These are phyloP conservation scores for Synergus gifuensis DNA, from an alignment of 2,888 invertebrate genomes.

Conservation along the genomic window DNA sequence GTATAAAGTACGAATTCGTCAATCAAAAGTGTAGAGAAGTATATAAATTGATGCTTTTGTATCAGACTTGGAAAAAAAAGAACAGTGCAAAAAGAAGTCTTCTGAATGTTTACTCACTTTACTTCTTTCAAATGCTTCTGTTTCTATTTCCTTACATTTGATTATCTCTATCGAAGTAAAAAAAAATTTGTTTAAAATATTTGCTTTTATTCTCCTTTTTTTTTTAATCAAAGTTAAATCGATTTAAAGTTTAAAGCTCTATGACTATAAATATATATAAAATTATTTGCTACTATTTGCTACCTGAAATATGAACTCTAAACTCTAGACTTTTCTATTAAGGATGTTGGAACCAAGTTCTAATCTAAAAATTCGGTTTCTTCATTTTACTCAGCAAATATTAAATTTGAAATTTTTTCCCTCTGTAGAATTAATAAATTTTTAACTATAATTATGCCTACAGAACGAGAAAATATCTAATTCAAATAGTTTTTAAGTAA, in stretches of 20 bases:
- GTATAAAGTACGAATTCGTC: not conserved
- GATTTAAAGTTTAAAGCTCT: too few relatives aligned
- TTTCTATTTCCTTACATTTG: constrained; percentile 41
- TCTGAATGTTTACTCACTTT: constrained; percentile 30
- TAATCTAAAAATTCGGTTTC: too few relatives aligned
- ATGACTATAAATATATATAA: not conserved
- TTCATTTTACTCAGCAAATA: too few relatives aligned
- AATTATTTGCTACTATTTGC: not conserved
- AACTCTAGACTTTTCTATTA: not conserved
- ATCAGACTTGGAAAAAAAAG: constrained; percentile 1
- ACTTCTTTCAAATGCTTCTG: constrained; percentile 35
- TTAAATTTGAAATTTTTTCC: too few relatives aligned
- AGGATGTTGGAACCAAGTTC: too few relatives aligned
- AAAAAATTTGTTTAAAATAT: constrained; percentile 35
- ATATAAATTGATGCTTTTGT: constrained; percentile 18
- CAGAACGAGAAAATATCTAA: too few relatives aligned
- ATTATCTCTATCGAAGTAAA: constrained; percentile 45
- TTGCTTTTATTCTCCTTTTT: not conserved
- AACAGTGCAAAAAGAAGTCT: constrained; percentile 25
- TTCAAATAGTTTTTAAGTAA: too few relatives aligned
- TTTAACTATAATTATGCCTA: too few relatives aligned
- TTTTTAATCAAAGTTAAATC: not conserved
- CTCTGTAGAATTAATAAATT: too few relatives aligned
- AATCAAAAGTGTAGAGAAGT: constrained; percentile 1
- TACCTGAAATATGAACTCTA: not conserved